A percentile compares a stretch with the other conserved stretches of the same genome.
Evolutionary conservation across 2,113 vertebrate species (phyloP).

Genomic region (Chloebia gouldiae): DNA sequence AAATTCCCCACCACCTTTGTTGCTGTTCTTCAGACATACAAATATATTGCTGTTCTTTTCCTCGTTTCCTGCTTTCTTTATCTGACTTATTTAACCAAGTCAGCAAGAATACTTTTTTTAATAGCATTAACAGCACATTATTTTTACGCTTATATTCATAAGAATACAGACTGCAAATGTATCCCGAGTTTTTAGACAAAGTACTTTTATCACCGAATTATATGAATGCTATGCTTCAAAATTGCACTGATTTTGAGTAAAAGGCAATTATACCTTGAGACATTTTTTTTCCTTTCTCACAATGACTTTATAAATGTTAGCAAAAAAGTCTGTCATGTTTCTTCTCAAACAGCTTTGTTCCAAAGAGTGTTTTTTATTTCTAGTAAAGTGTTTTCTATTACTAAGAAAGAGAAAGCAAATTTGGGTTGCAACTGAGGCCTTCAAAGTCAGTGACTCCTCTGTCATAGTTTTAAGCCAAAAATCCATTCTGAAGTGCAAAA

Average conservation of each 20-base stretch:
- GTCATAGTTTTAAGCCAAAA: not conserved
- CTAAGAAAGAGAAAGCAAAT: not conserved
- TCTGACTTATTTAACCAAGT: not conserved
- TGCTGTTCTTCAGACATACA: not conserved
- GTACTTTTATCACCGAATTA: not conserved
- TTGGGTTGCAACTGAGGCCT: not conserved
- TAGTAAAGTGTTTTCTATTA: not conserved
- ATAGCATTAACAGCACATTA: not conserved
- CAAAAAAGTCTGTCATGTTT: not conserved
- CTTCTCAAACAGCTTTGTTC: not conserved
- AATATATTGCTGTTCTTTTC: not conserved
- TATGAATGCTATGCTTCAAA: not conserved
- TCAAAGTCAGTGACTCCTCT: not conserved
- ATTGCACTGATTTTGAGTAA: not conserved
- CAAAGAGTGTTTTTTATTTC: not conserved
- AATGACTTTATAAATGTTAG: not conserved
- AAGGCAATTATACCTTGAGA: not conserved
- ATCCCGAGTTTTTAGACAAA: not conserved
- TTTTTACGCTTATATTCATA: not conserved
- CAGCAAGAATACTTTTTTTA: not conserved
- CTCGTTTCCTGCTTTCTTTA: not conserved
- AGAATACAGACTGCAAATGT: not conserved
- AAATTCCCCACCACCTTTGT: not conserved
- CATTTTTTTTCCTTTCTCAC: not conserved
- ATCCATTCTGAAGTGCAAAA: not conserved